Conservation (phyloP, 2,888 invertebrate species). For the Acrobasis consociella region DNA sequence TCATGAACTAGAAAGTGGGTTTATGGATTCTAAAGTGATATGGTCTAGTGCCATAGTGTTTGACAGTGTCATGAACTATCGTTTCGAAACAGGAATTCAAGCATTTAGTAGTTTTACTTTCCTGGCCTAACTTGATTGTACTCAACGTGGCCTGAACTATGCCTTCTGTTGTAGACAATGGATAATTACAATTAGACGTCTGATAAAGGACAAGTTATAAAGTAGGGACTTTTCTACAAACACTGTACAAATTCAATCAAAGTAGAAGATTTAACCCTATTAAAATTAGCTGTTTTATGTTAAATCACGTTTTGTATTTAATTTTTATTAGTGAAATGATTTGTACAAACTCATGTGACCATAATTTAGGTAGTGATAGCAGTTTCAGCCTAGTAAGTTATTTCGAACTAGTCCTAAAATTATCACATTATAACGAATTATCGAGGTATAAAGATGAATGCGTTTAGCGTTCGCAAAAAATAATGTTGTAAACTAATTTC, state of each 20-base stretch:
- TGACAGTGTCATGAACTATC: conserved; percentile 38
- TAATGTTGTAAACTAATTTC: conserved; percentile 60
- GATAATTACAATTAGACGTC: conserved; percentile 40
- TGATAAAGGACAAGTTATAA: conserved; percentile 48
- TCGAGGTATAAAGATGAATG: conserved; percentile 47
- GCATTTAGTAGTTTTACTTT: conserved; percentile 65
- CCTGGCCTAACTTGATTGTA: conserved; percentile 60
- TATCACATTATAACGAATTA: conserved; percentile 46
- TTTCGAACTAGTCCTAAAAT: conserved; percentile 78
- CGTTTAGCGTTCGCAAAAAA: conserved; percentile 52
- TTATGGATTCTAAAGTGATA: conserved; percentile 39
- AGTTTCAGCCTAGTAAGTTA: conserved; percentile 78
- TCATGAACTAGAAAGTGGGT: conserved; percentile 61
- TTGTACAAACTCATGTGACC: conserved; percentile 75
- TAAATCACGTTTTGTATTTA: conserved; percentile 28
- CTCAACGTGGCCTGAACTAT: conserved; percentile 62
- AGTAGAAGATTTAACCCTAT: conserved; percentile 46
- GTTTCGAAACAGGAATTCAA: conserved; percentile 40
- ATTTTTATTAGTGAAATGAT: conserved; percentile 44
- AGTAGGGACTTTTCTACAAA: conserved; percentile 64
- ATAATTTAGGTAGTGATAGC: conserved; percentile 69
- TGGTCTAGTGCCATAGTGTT: conserved; percentile 53
- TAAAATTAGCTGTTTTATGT: conserved; percentile 34
- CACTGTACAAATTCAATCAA: conserved; percentile 63
- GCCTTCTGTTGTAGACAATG: conserved; percentile 53